phyloP scores from a whole-genome alignment of 2,113 vertebrate genomes.

The Ophthalmolycus amberensis region DNA sequence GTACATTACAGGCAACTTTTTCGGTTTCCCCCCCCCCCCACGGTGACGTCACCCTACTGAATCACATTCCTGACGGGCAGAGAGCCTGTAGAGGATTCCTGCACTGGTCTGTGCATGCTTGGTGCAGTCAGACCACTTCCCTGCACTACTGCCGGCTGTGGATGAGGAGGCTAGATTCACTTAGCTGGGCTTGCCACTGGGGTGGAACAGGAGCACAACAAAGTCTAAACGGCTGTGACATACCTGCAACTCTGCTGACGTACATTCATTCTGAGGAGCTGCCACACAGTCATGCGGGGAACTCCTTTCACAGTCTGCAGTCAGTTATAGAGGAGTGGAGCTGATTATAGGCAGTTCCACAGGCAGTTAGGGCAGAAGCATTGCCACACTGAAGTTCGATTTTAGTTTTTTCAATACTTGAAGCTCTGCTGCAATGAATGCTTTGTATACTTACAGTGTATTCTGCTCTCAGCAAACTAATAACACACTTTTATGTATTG shows the following conservation, averaged over 20 bases:
- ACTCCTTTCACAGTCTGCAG: conserved; percentile 1
- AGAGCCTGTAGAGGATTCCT: conserved; percentile 76
- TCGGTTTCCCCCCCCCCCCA: conserved; percentile 7
- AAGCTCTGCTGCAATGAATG: background rate
- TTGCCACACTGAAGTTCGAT: background rate
- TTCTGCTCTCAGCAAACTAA: background rate
- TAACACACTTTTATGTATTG: background rate
- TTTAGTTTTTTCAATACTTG: background rate
- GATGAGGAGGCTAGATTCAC: conserved; percentile 58
- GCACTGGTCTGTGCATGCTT: conserved; percentile 83
- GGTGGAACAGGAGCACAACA: conserved; percentile 53
- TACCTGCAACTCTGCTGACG: conserved; percentile 45
- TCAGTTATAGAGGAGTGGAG: conserved; percentile 3
- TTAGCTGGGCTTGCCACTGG: conserved; percentile 51
- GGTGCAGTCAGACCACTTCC: conserved; percentile 82
- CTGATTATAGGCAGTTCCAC: background rate
- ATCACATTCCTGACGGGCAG: conserved; percentile 73
- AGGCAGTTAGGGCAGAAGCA: too few relatives aligned
- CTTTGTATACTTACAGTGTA: background rate
- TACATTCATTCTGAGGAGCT: background rate
- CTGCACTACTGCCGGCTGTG: conserved; percentile 37
- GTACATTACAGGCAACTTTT: background rate
- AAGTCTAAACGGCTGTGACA: conserved; percentile 55
- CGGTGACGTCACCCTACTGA: conserved; percentile 70
- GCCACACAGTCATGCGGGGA: conserved; percentile 12